A percentile compares a stretch with the other conserved stretches of the same genome.
Conservation (phyloP, 2,888 invertebrate genomes). For the Clistopyga incitator region DNA sequence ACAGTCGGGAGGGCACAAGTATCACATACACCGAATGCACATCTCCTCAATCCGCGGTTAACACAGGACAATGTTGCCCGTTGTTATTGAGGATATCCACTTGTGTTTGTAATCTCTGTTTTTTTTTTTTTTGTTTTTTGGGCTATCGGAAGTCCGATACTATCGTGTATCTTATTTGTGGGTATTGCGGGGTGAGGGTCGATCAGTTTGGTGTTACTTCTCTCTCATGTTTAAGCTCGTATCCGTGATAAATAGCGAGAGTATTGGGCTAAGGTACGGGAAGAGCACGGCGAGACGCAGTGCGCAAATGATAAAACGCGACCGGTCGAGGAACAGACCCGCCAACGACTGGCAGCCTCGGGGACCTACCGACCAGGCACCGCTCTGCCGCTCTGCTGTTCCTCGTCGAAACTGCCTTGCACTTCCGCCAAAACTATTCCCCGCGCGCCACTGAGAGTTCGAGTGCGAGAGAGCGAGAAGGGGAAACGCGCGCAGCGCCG, state of each 20-base stretch:
- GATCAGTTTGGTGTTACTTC: background rate
- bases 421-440: slow-evolving; percentile 64
- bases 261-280: background rate
- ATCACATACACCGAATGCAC: background rate
- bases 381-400: slow-evolving; percentile 55
- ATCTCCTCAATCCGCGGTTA: background rate
- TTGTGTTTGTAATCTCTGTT: background rate
- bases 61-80: background rate
- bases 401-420: slow-evolving; percentile 66
- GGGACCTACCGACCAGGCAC: slow-evolving; percentile 57
- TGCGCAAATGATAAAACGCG: slow-evolving; percentile 58
- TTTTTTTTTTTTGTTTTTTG: background rate
- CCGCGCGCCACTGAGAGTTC: background rate
- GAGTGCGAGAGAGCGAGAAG: slow-evolving; percentile 13
- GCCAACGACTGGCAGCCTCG: slow-evolving; percentile 77
- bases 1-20: background rate
- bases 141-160: background rate
- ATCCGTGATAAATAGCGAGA: background rate
- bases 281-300: background rate
- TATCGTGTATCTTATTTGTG: background rate
- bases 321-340: slow-evolving; percentile 77
- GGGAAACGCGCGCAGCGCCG: slow-evolving; percentile 55
- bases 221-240: background rate
- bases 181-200: background rate
- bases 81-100: background rate